Conservation (phyloP, 2,888 invertebrate genomes). For the Dasysyrphus albostriatus region DNA sequence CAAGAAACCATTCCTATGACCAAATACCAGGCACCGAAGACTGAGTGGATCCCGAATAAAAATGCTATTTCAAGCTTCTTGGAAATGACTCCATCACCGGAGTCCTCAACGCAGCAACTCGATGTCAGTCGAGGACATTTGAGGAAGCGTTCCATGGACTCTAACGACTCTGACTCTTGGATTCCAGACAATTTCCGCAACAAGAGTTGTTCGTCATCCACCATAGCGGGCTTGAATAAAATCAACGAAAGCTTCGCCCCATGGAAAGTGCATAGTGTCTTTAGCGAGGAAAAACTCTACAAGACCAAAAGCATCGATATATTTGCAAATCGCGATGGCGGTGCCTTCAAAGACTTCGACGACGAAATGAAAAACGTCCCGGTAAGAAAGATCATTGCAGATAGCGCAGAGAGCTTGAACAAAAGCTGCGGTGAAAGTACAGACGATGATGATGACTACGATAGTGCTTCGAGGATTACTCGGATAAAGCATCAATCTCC, state of each 20-base stretch:
- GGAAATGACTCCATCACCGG: constrained; percentile 76
- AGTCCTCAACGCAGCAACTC: constrained; percentile 32
- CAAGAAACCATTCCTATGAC: constrained; percentile 66
- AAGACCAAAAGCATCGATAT: constrained; percentile 82
- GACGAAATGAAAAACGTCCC: constrained; percentile 81
- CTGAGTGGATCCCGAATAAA: constrained; percentile 79
- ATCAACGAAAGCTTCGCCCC: constrained; percentile 77
- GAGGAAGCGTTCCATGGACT: constrained; percentile 78
- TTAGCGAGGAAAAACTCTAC: constrained; percentile 77
- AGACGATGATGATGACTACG: constrained; percentile 78
- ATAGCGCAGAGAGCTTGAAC: constrained; percentile 52
- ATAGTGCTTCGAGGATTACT: constrained; percentile 78
- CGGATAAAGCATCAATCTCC: constrained; percentile 68
- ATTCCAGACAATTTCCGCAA: constrained; percentile 77
- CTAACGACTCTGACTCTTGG: constrained; percentile 79
- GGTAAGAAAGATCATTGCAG: constrained; percentile 78
- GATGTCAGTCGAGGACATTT: constrained; percentile 67
- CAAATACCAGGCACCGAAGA: constrained; percentile 49
- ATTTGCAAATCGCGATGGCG: constrained; percentile 79
- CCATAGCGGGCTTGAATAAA: constrained; percentile 75
- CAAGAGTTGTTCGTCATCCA: constrained; percentile 56
- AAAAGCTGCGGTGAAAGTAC: constrained; percentile 77
- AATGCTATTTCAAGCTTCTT: constrained; percentile 78
- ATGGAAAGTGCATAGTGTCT: constrained; percentile 77
- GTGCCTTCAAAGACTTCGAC: constrained; percentile 81